Evolutionary conservation across 92 coral and sea anemone species (phyloP), one percentile per base, ranked within the genome.

Genomic region (Chrysogorgia sp.): DNA sequence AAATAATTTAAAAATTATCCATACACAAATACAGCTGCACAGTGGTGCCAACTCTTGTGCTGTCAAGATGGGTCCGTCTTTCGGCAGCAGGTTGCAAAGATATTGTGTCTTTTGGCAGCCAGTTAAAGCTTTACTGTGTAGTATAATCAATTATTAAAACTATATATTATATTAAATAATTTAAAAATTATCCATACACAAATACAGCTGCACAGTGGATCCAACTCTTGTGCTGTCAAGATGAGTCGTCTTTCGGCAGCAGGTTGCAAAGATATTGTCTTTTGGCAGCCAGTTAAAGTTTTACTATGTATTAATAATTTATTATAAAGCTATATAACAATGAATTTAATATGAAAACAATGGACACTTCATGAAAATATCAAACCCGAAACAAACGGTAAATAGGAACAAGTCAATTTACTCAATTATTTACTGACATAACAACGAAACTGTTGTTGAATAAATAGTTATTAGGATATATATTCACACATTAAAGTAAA

Each of bases 41-140:
- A 7, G 63, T 29, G 43, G 59, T 52, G 59, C 25, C 37, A 62
- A 33, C 35, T 33, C 12, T 32, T 9, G 68, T 62, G 68, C 1
- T 33, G 68, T 62, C 68, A 52, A 52, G 59, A 25, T 62, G 40
- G 1, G 30, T 26, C 40, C 32, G n/a, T 62, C 68, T 62, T 62
- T 62, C 19, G 40, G 68, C 68, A 33, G 68, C 40, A 62, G 68
- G 37, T 62, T 62, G 40, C 30, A 26, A 62, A 62, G 40, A 62
- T 62, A 62, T 8, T 62, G 37, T 62, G 68, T 62, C 40, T 62
- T 62, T 62, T 10, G 68, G 68, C 40, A 3, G 30, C 7, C 37
- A 52, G 59, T 6, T 52, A 20, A 23, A 52, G 22, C 59, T 52
- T 52, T 52, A 52, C 26, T 17, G 59, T 52, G 22, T 17, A 4